Conservation (phyloP, 2,797 vertebrate species). For the Spinus pinus region DNA sequence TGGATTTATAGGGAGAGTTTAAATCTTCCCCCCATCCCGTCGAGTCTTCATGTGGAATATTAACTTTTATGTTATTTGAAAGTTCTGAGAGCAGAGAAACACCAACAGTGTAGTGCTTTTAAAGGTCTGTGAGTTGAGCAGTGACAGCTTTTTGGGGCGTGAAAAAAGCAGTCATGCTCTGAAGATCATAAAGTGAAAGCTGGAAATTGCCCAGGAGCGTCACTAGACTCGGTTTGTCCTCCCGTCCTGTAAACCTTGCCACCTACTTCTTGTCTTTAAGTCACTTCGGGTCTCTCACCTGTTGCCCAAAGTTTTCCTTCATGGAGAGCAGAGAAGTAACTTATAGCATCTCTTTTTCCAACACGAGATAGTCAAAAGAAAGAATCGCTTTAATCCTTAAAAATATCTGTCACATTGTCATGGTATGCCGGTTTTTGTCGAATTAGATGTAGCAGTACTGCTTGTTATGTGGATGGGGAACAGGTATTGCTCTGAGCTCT, state of each 20-base stretch:
- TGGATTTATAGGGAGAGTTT: neutral
- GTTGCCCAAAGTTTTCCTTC: neutral
- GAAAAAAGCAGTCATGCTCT: neutral
- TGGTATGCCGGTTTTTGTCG: fast-evolving
- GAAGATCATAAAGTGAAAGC: neutral
- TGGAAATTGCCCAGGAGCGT: neutral
- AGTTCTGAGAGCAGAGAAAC: neutral
- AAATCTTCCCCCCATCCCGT: fast-evolving
- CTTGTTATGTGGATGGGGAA: neutral
- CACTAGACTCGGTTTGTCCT: neutral
- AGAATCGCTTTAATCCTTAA: neutral
- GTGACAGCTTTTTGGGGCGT: neutral
- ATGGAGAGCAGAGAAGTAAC: neutral
- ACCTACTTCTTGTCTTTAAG: neutral
- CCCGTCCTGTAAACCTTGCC: neutral
- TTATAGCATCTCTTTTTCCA: neutral
- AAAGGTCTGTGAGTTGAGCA: neutral
- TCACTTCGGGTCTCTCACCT: neutral
- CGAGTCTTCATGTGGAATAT: neutral
- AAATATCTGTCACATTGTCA: neutral
- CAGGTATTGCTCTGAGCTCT: neutral
- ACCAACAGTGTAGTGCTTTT: neutral
- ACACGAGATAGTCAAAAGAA: fast-evolving
- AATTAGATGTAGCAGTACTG: neutral
- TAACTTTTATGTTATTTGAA: neutral